phyloP scores from a whole-genome alignment of 2,888 invertebrate species.

The Epirrhoe alternata region DNA sequence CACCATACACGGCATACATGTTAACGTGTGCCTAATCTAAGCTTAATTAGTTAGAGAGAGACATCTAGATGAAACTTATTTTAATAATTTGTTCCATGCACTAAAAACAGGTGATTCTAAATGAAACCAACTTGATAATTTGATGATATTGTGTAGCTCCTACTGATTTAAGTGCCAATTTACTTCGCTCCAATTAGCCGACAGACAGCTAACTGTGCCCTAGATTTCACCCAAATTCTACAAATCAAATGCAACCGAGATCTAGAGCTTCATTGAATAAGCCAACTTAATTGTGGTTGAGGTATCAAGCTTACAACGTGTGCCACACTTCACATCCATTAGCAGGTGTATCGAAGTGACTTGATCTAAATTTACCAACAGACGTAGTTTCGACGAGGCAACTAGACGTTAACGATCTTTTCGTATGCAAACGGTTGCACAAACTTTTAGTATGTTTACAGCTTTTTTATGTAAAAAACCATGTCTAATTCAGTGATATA shows the following conservation, averaged over 20 bases:
- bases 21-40: too few relatives aligned
- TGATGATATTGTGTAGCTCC: not conserved
- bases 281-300: constrained; percentile 12
- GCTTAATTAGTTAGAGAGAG: too few relatives aligned
- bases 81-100: not conserved
- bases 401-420: constrained; percentile 42
- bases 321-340: constrained; percentile 17
- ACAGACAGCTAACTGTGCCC: not conserved
- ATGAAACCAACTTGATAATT: too few relatives aligned
- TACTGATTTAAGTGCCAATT: constrained; percentile 4
- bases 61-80: not conserved
- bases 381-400: constrained; percentile 28
- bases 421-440: constrained; percentile 35
- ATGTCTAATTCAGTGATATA: not conserved
- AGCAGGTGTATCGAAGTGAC: constrained; percentile 21
- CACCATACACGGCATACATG: too few relatives aligned
- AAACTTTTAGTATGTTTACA: constrained; percentile 29
- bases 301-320: constrained; percentile 18
- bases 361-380: constrained; percentile 15
- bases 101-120: too few relatives aligned
- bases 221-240: not conserved
- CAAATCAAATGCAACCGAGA: constrained; percentile 5
- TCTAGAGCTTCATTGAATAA: constrained; percentile 14
- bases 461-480: not conserved
- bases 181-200: not conserved